These are phyloP conservation scores for Agapostemon virescens DNA, from an alignment of 2,888 invertebrate genomes.

Conservation along the genomic window DNA sequence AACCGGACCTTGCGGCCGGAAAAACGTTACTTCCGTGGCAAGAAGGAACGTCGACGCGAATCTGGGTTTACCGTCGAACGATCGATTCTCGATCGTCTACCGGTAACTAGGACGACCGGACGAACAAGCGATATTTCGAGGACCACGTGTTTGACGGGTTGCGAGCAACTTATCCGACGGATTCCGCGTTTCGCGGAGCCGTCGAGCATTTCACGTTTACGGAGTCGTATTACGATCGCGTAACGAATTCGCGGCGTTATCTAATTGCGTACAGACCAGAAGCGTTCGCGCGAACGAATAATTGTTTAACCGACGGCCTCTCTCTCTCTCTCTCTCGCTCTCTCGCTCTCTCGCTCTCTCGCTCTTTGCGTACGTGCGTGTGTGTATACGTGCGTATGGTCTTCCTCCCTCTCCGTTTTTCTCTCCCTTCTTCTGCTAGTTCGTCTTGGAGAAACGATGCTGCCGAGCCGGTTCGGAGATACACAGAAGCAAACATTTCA, in stretches of 20 bases:
- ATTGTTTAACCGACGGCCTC: constrained; percentile 23
- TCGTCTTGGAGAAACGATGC: not conserved
- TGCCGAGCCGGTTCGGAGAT: not conserved
- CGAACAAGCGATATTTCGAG: not conserved
- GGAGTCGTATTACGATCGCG: constrained; percentile 15
- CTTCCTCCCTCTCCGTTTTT: not conserved
- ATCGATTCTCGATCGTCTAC: not conserved
- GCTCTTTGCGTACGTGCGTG: no score
- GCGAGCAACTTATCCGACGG: not conserved
- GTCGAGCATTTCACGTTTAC: not conserved
- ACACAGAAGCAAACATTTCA: not conserved
- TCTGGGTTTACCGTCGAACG: not conserved
- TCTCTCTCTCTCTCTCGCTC: not conserved
- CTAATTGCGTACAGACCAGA: constrained; percentile 1
- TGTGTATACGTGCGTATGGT: no score
- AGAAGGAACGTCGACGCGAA: not conserved
- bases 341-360: not conserved
- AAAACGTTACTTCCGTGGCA: no score
- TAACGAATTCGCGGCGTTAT: constrained; percentile 14
- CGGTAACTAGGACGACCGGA: not conserved
- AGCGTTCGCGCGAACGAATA: not conserved
- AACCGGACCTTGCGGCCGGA: not conserved
- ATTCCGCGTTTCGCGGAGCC: not conserved
- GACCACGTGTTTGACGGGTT: not conserved
- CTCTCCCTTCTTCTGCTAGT: not conserved